Evolutionary conservation across 1,140 invertebrate species (phyloP).

Genomic region (Ceratina calcarata): DNA sequence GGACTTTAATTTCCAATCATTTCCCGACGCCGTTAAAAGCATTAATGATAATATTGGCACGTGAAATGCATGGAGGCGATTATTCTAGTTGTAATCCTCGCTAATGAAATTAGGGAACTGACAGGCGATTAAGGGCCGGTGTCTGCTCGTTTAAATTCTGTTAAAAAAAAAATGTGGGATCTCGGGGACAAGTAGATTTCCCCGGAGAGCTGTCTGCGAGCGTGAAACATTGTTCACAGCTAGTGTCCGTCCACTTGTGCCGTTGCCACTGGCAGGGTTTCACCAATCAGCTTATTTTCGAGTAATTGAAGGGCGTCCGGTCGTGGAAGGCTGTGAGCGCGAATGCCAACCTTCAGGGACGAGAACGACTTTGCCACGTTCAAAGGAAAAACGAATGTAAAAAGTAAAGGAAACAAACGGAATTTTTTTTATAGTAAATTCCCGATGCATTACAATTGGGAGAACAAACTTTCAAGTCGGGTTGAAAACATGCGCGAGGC

Average conservation of each 20-base stretch:
- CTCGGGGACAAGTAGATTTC: not conserved
- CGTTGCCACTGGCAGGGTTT: slow-evolving; percentile 54
- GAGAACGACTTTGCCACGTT: slow-evolving; percentile 16
- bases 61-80: too few relatives aligned
- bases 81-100: too few relatives aligned
- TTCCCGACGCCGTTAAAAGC: too few relatives aligned
- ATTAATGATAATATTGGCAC: too few relatives aligned
- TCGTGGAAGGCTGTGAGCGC: slow-evolving; percentile 40
- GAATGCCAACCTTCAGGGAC: slow-evolving; percentile 52
- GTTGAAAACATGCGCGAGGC: not conserved
- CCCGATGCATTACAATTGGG: not conserved
- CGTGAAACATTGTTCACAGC: slow-evolving; percentile 23
- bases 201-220: slow-evolving; percentile 10
- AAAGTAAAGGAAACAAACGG: not conserved
- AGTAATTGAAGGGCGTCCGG: slow-evolving; percentile 65
- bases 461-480: not conserved
- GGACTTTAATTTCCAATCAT: too few relatives aligned
- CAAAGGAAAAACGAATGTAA: not conserved
- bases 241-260: slow-evolving; percentile 16
- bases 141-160: not conserved
- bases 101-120: not conserved
- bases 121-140: too few relatives aligned
- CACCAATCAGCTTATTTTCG: slow-evolving; percentile 65
- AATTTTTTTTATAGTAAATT: not conserved
- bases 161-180: not conserved